Evolutionary conservation across 64 coral and sea anemone genomes (phyloP).

Genomic region (Acropora tenuis): DNA sequence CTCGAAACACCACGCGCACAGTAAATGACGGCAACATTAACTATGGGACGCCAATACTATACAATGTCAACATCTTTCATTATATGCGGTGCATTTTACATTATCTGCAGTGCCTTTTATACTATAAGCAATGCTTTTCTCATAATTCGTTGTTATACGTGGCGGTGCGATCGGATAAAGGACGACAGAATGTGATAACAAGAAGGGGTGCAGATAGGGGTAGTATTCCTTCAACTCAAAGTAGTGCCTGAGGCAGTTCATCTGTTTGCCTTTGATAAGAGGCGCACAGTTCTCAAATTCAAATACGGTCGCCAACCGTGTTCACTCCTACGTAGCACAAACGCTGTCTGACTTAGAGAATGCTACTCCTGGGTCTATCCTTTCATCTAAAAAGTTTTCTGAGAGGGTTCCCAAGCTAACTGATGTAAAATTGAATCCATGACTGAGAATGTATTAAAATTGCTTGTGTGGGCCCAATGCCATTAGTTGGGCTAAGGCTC

Average conservation of each 20-base stretch:
- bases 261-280: constrained; percentile 9
- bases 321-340: constrained; percentile 47
- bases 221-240: constrained; percentile 47
- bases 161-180: constrained; percentile 7
- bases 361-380: constrained; percentile 45
- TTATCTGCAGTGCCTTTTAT: too few species aligned
- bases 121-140: too few species aligned
- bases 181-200: constrained; percentile 12
- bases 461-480: too few species aligned
- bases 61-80: too few species aligned
- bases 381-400: constrained; percentile 44
- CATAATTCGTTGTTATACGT: too few species aligned
- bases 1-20: too few species aligned
- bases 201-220: not conserved
- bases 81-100: too few species aligned
- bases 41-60: too few species aligned
- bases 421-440: constrained; percentile 58
- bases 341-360: constrained; percentile 60
- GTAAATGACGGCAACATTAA: too few species aligned
- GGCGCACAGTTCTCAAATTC: constrained; percentile 48
- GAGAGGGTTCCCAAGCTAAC: constrained; percentile 40
- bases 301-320: constrained; percentile 45
- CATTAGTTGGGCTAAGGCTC: too few species aligned
- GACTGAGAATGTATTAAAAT: not conserved
- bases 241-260: constrained; percentile 26